Base-by-base conservation (phyloP, 2,797 vertebrate species). In the Mycteria americana region DNA sequence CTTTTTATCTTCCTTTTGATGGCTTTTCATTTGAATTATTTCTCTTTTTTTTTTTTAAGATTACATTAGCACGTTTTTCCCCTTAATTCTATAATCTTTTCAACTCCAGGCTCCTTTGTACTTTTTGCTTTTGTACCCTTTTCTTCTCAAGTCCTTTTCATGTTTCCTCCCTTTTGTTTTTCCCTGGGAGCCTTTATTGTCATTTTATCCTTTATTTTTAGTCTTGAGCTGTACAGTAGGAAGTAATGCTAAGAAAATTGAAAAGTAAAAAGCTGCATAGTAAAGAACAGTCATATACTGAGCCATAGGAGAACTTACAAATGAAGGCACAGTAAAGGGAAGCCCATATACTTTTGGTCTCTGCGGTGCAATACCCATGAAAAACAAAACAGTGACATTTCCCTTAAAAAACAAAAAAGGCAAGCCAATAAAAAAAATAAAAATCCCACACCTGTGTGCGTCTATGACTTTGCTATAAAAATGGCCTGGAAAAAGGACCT, bases 71-170 rank as follows among this genome's bases (percentile, higher is more conserved):
- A 96, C 89, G 12, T 95, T 94, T 97, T 37, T 8, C 62, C 72
- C 88, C 94, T 97, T 98, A 97, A 98, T 97, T 97, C 89, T 64
- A 65, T 95, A 94, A 96, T 97, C 96, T 97, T 97, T 98, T 98
- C 95, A 97, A 96, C 93, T 93, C 45, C 74, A 48, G 84, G 54
- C 64, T 95, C 70, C 96, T 98, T 98, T 97, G 93, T 95, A 93
- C 85, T 91, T 39, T 28, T 16, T 94, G 92, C 95, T 97, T 97
- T 98, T 97, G 84, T 97, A 92, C 86, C 86, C 89, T 97, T 97
- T 97, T 96, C 86, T 97, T 97, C 97, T 95, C 70, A 93, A 96
- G 92, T 89, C 64, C 96, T 97, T 98, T 98, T 98, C 94, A 97
- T 98, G 97, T 96, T 95, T 95, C 85, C 74, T 95, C 85, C 88